These are phyloP conservation scores for Hartigia nigra DNA, from an alignment of 2,888 invertebrate genomes.

Conservation along the genomic window DNA sequence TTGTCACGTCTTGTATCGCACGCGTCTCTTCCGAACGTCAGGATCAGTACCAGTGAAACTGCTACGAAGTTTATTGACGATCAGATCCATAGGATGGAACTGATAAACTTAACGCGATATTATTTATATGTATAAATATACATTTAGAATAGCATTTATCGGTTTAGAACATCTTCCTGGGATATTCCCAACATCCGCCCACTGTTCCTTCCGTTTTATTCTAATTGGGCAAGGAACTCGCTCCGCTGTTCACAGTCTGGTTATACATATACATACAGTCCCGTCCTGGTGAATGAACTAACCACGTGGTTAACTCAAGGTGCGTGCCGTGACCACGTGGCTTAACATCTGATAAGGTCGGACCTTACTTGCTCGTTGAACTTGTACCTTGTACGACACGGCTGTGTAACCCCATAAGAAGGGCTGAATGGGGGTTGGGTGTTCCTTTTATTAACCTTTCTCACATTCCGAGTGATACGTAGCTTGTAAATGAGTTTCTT, in stretches of 20 bases:
- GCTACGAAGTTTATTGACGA: too few species aligned
- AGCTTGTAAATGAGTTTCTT: not conserved
- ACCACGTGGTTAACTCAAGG: conserved; percentile 42
- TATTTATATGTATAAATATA: not conserved
- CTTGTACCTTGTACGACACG: not conserved
- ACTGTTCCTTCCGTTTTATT: not conserved
- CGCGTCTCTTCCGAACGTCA: not conserved
- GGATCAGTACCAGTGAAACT: not conserved
- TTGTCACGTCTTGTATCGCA: too few species aligned
- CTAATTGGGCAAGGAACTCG: not conserved
- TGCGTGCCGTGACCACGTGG: conserved; percentile 51
- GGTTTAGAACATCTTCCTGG: not conserved
- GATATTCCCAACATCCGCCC: not conserved
- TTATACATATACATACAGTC: not conserved
- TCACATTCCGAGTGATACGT: not conserved
- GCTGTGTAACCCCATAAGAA: not conserved
- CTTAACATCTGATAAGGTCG: conserved; percentile 47
- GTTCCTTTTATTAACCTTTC: not conserved
- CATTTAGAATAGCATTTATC: not conserved
- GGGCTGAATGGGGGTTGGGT: too few species aligned
- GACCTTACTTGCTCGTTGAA: conserved; percentile 1
- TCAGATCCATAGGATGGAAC: not conserved
- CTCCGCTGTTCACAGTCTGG: not conserved
- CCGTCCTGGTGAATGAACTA: conserved; percentile 9
- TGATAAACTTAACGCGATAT: not conserved